Conservation (phyloP, 2,113 vertebrate genomes). For the Eolophus roseicapilla region DNA sequence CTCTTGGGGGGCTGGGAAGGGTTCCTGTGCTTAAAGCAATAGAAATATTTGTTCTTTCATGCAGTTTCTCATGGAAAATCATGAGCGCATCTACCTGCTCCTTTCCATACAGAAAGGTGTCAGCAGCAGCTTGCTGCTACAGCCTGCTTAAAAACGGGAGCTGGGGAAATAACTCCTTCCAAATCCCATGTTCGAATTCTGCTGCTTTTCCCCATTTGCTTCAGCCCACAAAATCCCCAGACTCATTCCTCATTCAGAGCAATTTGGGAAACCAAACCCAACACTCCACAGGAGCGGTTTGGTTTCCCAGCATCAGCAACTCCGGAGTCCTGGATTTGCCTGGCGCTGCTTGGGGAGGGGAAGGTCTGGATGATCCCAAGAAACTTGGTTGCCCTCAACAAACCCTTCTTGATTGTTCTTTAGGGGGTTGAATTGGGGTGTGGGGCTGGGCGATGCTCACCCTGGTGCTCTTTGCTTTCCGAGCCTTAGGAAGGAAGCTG, state of each 20-base stretch:
- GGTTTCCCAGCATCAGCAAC: background rate
- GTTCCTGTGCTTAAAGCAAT: background rate
- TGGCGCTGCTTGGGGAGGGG: background rate
- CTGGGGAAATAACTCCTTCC: background rate
- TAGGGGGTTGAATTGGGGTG: background rate
- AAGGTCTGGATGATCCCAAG: background rate
- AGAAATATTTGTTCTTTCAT: background rate
- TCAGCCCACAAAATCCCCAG: constrained; percentile 12
- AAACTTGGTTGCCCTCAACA: background rate
- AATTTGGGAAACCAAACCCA: background rate
- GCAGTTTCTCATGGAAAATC: background rate
- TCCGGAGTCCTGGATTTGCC: background rate
- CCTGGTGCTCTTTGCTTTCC: background rate
- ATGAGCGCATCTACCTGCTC: background rate
- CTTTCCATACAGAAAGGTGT: background rate
- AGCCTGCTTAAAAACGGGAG: background rate
- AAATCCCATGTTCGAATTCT: background rate
- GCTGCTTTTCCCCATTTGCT: background rate
- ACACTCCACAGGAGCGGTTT: accelerated
- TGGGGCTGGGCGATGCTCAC: background rate
- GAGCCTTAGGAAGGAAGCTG: background rate
- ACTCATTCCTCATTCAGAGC: background rate
- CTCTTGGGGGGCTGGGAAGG: background rate
- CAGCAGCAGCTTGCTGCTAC: constrained; percentile 9
- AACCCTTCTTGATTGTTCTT: background rate